Evolutionary conservation across 2,888 invertebrate genomes (phyloP).

Genomic region (Andrena minutula): DNA sequence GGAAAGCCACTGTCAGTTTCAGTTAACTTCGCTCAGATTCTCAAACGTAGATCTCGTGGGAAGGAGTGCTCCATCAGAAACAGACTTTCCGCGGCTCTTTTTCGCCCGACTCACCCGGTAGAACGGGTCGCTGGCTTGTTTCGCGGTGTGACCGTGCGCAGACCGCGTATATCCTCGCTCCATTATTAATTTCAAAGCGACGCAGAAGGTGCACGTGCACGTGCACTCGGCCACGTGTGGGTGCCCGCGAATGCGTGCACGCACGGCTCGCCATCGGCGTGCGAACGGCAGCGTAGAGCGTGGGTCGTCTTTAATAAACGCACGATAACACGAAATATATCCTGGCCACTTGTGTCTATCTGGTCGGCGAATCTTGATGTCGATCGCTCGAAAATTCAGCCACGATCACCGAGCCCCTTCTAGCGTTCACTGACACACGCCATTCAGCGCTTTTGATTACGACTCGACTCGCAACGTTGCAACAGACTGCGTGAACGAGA

Average conservation of each 20-base stretch:
- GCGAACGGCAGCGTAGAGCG: conserved; percentile 43
- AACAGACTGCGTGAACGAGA: too few species aligned
- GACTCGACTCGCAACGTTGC: too few species aligned
- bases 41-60: background rate
- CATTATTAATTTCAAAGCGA: conserved; percentile 80
- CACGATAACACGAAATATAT: background rate
- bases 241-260: conserved; percentile 48
- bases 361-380: background rate
- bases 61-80: background rate
- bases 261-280: conserved; percentile 36
- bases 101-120: conserved; percentile 58
- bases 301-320: conserved; percentile 35
- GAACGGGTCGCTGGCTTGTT: conserved; percentile 69
- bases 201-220: conserved; percentile 57
- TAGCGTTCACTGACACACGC: too few species aligned
- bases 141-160: conserved; percentile 78
- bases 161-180: conserved; percentile 82
- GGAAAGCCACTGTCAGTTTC: background rate
- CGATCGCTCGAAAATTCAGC: background rate
- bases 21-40: background rate
- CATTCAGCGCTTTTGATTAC: too few species aligned
- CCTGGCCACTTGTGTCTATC: background rate
- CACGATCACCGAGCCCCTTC: background rate
- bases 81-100: conserved; percentile 6
- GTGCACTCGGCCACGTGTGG: conserved; percentile 65